A percentile compares a stretch with the other conserved stretches of the same genome.
These are phyloP conservation scores for Tautogolabrus adspersus DNA, from an alignment of 2,113 vertebrate species.

Conservation along the genomic window DNA sequence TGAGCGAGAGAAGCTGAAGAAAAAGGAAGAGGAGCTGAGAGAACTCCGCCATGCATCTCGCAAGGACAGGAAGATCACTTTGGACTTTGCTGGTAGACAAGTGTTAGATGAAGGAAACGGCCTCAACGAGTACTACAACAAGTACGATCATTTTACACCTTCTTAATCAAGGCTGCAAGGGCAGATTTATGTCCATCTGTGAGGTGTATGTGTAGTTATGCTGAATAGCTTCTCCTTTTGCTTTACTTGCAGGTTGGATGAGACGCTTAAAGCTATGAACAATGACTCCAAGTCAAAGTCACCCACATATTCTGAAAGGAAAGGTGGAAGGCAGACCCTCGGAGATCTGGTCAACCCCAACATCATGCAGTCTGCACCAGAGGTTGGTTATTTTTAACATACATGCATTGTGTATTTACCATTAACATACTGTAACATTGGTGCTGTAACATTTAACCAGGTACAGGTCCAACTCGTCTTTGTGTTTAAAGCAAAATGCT, in stretches of 20 bases:
- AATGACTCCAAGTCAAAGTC: constrained; percentile 77
- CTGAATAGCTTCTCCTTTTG: neutral
- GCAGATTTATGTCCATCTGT: neutral
- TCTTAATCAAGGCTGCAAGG: neutral
- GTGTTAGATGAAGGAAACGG: constrained; percentile 88
- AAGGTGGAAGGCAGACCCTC: constrained; percentile 62
- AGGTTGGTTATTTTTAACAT: constrained; percentile 77
- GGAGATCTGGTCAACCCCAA: constrained; percentile 91
- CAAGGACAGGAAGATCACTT: constrained; percentile 90
- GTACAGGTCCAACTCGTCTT: too few species aligned
- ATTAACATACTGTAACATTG: too few species aligned
- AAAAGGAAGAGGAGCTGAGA: constrained; percentile 89
- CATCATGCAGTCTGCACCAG: constrained; percentile 88
- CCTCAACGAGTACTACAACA: constrained; percentile 89
- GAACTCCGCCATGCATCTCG: constrained; percentile 92
- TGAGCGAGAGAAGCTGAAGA: constrained; percentile 89
- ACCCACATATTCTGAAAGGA: constrained; percentile 44
- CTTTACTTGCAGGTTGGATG: constrained; percentile 87
- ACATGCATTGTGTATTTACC: neutral
- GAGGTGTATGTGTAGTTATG: neutral
- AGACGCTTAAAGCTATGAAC: constrained; percentile 87
- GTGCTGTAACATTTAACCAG: too few species aligned
- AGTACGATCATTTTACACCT: constrained; percentile 59
- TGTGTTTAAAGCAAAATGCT: too few species aligned
- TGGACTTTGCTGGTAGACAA: constrained; percentile 95